These are phyloP conservation scores for human DNA, from an alignment of 2,113 vertebrate genomes.

Conservation along the genomic window DNA sequence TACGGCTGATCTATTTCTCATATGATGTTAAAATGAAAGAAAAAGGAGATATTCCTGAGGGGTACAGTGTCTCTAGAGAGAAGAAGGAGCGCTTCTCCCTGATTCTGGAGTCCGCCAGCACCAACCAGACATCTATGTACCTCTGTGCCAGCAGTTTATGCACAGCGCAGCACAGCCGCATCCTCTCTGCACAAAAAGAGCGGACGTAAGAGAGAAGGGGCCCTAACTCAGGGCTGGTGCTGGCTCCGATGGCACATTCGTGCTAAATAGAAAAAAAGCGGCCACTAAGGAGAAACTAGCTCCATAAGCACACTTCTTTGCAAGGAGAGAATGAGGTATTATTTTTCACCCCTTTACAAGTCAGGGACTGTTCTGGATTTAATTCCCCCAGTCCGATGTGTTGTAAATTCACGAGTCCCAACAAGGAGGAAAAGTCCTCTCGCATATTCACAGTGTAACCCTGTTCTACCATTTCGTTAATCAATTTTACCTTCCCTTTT, in stretches of 20 bases:
- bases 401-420: not conserved
- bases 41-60: not conserved
- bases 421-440: not conserved
- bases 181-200: slow-evolving; percentile 72
- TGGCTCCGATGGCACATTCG: rapidly evolving
- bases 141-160: slow-evolving; percentile 56
- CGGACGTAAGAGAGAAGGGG: rapidly evolving
- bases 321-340: not conserved
- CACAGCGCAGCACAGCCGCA: slow-evolving; percentile 70
- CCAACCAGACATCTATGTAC: slow-evolving; percentile 69
- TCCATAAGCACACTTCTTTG: rapidly evolving
- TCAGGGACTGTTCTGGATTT: not conserved
- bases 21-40: rapidly evolving
- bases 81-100: rapidly evolving
- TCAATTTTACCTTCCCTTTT: not conserved
- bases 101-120: slow-evolving; percentile 56
- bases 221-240: not conserved
- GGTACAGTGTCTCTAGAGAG: slow-evolving; percentile 37
- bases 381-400: rapidly evolving
- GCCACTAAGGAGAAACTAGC: too few species aligned
- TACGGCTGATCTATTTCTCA: slow-evolving; percentile 48
- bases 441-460: not conserved
- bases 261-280: not conserved
- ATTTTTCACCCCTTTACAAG: not conserved
- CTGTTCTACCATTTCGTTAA: not conserved